phyloP scores from a whole-genome alignment of 2,797 vertebrate genomes.

The Anabacerthia variegaticeps region DNA sequence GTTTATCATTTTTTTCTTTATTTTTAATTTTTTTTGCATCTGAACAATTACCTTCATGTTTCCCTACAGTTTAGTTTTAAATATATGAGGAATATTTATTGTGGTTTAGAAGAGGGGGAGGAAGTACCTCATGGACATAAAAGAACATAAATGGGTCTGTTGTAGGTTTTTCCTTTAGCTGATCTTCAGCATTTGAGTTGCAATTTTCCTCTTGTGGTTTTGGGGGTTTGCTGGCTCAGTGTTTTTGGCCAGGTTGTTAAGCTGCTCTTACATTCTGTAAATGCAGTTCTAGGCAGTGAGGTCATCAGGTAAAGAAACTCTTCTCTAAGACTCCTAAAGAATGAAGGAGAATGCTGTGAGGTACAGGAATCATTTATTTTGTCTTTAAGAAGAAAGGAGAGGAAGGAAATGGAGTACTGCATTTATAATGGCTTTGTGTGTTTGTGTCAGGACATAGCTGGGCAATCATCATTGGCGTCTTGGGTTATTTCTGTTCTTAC shows the following conservation, averaged over 20 bases:
- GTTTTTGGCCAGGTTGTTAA: neutral
- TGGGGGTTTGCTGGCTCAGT: neutral
- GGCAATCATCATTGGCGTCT: neutral
- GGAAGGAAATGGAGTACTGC: neutral
- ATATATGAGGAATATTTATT: neutral
- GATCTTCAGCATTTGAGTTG: neutral
- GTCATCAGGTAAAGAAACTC: neutral
- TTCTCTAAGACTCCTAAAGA: neutral
- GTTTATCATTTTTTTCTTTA: neutral
- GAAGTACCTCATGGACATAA: neutral
- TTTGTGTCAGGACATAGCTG: neutral
- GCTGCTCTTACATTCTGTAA: neutral
- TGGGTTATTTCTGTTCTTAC: neutral
- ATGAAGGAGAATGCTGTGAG: neutral
- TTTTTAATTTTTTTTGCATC: neutral
- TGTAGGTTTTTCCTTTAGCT: neutral
- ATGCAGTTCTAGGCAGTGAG: neutral
- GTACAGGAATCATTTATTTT: neutral
- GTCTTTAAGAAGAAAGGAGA: neutral
- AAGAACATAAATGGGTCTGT: neutral
- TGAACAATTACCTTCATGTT: neutral
- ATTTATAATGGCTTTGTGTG: rapidly evolving
- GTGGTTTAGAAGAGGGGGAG: neutral
- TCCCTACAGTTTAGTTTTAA: neutral
- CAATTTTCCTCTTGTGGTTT: neutral